phyloP scores from a whole-genome alignment of 1,140 invertebrate genomes.

The Achroia grisella region DNA sequence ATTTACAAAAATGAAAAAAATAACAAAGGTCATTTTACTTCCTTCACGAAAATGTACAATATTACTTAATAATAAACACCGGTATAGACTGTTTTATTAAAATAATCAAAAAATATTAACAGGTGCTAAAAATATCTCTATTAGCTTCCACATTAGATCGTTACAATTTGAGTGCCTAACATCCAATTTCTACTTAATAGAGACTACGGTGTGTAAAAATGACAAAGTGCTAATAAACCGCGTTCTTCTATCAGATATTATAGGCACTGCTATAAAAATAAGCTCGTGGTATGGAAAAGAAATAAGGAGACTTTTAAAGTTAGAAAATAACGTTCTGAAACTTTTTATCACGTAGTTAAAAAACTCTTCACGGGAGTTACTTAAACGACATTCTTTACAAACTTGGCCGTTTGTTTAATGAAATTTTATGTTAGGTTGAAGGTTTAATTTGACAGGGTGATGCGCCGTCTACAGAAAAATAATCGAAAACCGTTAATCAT shows the following conservation, averaged over 20 bases:
- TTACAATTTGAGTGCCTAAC: too few relatives aligned
- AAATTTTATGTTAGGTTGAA: slow-evolving; percentile 18
- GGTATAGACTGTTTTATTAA: too few relatives aligned
- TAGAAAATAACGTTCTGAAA: slow-evolving; percentile 8
- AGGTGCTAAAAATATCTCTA: too few relatives aligned
- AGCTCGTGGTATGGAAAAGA: slow-evolving; percentile 5
- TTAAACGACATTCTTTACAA: slow-evolving; percentile 18
- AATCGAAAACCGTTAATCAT: too few relatives aligned
- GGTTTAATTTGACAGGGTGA: slow-evolving; percentile 15
- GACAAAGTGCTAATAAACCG: background rate
- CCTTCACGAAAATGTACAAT: too few relatives aligned
- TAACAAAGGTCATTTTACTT: too few relatives aligned
- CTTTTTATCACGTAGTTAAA: slow-evolving; percentile 24
- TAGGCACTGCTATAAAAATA: background rate
- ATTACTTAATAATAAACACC: too few relatives aligned
- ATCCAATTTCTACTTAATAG: too few relatives aligned
- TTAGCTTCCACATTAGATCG: too few relatives aligned
- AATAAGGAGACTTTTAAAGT: slow-evolving; percentile 5
- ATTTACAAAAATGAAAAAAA: too few relatives aligned
- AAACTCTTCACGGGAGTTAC: slow-evolving; percentile 17
- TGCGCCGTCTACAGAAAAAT: background rate
- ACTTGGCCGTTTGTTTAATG: slow-evolving; percentile 21
- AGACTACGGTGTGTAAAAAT: too few relatives aligned
- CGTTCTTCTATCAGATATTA: slow-evolving; percentile 3
- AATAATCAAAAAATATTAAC: too few relatives aligned